Evolutionary conservation across 2,113 vertebrate species (phyloP), one percentile per base, ranked within the genome.

Genomic region (Morone chrysops): DNA sequence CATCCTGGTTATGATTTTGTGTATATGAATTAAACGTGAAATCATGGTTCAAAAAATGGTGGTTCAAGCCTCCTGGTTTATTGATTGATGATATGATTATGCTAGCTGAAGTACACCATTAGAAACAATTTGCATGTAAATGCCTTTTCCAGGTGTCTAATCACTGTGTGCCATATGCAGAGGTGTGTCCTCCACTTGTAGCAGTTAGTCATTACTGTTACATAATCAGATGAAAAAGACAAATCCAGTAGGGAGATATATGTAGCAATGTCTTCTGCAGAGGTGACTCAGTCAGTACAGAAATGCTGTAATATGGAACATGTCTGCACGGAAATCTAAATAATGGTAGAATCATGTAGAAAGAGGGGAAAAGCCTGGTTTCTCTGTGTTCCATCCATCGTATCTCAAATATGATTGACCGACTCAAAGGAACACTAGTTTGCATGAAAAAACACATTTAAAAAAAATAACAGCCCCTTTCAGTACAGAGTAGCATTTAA

Each of bases 361-460:
- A 13, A 68, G 17, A 59, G 51, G 22, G 25, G 6, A 13, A 65
- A 16, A 43, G 48, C 14, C 47, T n/a, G 18, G 8, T 60, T 78
- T 47, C 40, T 48, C 25, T 31, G 2, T 18, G 45, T 12, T 78
- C 45, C 76, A 14, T 51, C 57, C 57, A 45, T 54, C 48, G 8
- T 17, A 48, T 48, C 50, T 9, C 13, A 47, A 25, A 48, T 13
- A 38, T 45, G 25, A 72, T 47, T 22, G 17, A 54, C 67, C 12
- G 22, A 47, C 59, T 71, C 50, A 43, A 14, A 66, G n/a, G 36
- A 65, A 54, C 14, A 25, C 14, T 16, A 13, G 67, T 31, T 60
- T 62, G 65, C 65, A 75, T 75, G 56, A 54, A 75, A 54, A 75
- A 70, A 75, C 56, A 62, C 22, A 56, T 22, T 22, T 38, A 48